phyloP scores from a whole-genome alignment of 1,140 invertebrate genomes.

The Belonocnema kinseyi region DNA sequence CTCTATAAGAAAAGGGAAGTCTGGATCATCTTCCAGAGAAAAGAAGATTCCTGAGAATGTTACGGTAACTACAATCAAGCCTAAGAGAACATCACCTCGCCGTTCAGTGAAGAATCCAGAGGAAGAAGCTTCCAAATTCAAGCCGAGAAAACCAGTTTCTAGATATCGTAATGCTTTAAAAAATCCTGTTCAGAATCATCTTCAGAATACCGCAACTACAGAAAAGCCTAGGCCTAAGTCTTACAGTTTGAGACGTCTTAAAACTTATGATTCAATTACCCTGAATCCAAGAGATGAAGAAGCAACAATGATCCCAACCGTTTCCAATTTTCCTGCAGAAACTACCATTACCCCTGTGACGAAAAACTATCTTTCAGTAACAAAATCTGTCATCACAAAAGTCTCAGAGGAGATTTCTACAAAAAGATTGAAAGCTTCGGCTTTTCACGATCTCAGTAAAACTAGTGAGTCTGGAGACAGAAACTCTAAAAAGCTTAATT shows the following conservation, averaged over 20 bases:
- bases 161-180: background rate
- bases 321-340: background rate
- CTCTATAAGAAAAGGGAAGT: background rate
- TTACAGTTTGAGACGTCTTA: background rate
- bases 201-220: background rate
- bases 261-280: background rate
- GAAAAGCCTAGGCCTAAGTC: background rate
- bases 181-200: background rate
- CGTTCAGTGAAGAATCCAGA: background rate
- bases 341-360: background rate
- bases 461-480: background rate
- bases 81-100: background rate
- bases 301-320: background rate
- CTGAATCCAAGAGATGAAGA: background rate
- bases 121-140: background rate
- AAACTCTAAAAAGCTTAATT: background rate
- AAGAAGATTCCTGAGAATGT: background rate
- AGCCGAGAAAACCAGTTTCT: background rate
- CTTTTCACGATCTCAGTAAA: background rate
- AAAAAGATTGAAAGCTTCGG: background rate
- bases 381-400: background rate
- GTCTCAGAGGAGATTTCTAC: conserved; percentile 4
- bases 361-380: background rate
- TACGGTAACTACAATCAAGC: background rate
- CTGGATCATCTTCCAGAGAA: background rate